phyloP scores from a whole-genome alignment of 2,797 vertebrate genomes.

The Acropternis orthonyx region DNA sequence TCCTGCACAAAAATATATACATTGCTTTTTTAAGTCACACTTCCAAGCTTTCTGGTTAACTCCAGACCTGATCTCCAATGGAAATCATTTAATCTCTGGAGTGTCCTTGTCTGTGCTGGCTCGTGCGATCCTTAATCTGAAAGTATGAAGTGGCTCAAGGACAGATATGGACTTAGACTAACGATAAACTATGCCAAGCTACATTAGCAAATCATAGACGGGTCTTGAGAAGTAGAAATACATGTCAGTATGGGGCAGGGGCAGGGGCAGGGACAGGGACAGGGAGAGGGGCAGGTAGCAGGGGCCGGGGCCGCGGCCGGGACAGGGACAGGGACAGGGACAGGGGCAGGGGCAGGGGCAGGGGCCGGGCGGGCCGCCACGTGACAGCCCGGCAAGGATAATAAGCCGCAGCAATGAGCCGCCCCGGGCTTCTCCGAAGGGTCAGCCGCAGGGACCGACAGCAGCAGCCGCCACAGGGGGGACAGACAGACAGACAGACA shows the following conservation, averaged over 20 bases:
- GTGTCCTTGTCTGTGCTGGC: not conserved
- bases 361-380: not conserved
- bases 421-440: slow-evolving; percentile 8
- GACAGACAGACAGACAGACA: not conserved
- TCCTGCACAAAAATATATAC: accelerated
- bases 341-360: too few species aligned
- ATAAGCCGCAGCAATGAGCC: slow-evolving; percentile 36
- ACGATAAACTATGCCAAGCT: accelerated
- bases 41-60: not conserved
- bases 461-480: not conserved
- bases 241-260: accelerated
- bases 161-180: not conserved
- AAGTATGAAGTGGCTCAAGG: not conserved
- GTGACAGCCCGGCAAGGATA: slow-evolving; percentile 63
- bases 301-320: too few species aligned
- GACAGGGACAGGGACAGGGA: too few species aligned
- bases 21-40: not conserved
- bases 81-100: not conserved
- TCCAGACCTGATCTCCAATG: not conserved
- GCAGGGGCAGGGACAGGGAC: too few species aligned
- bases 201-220: accelerated
- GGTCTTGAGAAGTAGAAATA: not conserved
- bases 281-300: too few species aligned
- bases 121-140: not conserved
- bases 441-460: slow-evolving; percentile 1